Evolutionary conservation across 2,113 vertebrate genomes (phyloP).

Genomic region (Passer montanus): DNA sequence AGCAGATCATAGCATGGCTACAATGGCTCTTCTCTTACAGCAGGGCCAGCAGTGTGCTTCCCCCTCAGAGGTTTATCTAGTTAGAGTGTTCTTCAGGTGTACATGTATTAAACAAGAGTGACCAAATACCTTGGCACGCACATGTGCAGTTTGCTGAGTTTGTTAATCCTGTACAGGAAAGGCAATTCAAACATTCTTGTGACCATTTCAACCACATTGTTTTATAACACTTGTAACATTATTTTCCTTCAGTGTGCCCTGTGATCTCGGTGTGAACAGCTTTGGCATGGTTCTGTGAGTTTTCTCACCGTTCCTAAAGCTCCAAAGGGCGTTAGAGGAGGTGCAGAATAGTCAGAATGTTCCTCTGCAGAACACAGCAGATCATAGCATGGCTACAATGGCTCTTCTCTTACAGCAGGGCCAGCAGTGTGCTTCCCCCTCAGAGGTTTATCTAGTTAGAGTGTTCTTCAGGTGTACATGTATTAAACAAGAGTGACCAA

Average conservation of each 20-base stretch:
- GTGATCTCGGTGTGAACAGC: no score
- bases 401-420: not conserved
- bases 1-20: not conserved
- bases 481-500: not conserved
- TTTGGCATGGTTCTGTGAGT: no score
- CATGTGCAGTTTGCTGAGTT: not conserved
- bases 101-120: not conserved
- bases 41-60: not conserved
- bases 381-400: not conserved
- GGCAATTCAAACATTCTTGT: not conserved
- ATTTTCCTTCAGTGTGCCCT: not conserved
- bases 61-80: not conserved
- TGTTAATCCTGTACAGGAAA: not conserved
- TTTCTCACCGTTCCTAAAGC: no score
- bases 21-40: not conserved
- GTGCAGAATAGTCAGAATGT: not conserved
- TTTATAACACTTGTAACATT: not conserved
- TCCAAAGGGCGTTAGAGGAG: not conserved
- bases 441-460: not conserved
- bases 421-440: rapidly evolving
- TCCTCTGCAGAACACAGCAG: not conserved
- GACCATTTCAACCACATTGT: not conserved
- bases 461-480: not conserved
- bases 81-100: not conserved
- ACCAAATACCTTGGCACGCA: not conserved